Evolutionary conservation across 2,797 vertebrate species (phyloP), one percentile per base, ranked within the genome.

Genomic region (Manis crassicaudata): DNA sequence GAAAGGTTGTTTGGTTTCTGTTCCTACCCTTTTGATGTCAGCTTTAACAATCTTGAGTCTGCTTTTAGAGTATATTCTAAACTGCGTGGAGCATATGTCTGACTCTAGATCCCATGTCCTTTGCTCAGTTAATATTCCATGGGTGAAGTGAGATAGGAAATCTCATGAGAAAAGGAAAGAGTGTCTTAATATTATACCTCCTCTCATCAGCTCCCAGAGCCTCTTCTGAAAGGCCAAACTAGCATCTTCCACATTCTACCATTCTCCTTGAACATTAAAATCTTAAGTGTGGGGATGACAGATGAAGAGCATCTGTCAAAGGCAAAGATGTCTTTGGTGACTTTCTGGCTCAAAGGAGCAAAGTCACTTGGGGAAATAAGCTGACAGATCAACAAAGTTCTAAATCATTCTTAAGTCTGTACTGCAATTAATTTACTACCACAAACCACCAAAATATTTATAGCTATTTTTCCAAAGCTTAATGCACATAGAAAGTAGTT

Each of bases 381-480:
- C 52, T 17, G 43, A 83, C 46, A 89, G 56, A 97, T 96, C 83
- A 77, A 92, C 91, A 96, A 92, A 80, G 35, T 89, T 96, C 92
- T 89, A 90, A 97, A 97, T 93, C 84, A 95, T 95, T 96, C 89
- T 91, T 86, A 96, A 97, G 87, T 94, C 83, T 88, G 76, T 75
- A 79, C 76, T 88, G 76, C 84, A 96, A 97, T 97, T 97, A 96
- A 96, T 95, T 96, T 96, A 92, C 92, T 96, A 80, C 94, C 91
- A 96, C 68, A 93, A 96, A 95, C 65, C 84, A 96, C 67, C 96
- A 97, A 97, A 97, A 98, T 97, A 98, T 98, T 97, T 98, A 97
- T 94, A 97, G 96, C 90, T 96, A 95, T 96, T 97, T 97, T 97
- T 75, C 84, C 91, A 97, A 96, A 92, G 87, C 93, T 93, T 97